phyloP scores from a whole-genome alignment of 2,888 invertebrate genomes.

The Eupithecia pulchellata region DNA sequence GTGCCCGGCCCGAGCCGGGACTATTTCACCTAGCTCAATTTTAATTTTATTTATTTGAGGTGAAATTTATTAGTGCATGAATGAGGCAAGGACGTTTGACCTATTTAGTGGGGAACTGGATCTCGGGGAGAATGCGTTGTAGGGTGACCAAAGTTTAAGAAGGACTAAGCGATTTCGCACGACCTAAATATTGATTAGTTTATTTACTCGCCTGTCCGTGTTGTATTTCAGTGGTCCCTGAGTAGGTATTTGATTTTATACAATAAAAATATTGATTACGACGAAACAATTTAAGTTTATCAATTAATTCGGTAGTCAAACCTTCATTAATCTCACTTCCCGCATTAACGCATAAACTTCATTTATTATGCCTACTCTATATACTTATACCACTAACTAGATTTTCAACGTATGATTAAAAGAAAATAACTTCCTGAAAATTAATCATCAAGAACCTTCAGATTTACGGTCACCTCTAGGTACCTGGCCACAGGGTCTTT shows the following conservation, averaged over 20 bases:
- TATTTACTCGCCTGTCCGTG: background rate
- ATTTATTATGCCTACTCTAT: background rate
- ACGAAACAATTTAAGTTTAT: background rate
- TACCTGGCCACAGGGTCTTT: conserved; percentile 27
- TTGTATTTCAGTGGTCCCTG: background rate
- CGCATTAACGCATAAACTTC: background rate
- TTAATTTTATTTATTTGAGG: conserved; percentile 57
- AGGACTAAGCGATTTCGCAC: background rate
- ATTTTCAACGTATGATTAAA: background rate
- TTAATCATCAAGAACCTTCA: conserved; percentile 39
- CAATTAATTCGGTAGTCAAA: background rate
- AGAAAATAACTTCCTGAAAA: conserved; percentile 38
- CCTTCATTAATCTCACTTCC: background rate
- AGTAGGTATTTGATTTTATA: background rate
- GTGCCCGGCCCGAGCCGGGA: conserved; percentile 64
- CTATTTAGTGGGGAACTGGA: conserved; percentile 58
- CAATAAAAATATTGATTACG: background rate
- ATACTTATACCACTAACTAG: too few relatives aligned
- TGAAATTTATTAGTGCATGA: conserved; percentile 56
- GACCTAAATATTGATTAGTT: background rate
- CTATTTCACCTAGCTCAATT: conserved; percentile 59
- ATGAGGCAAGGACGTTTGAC: conserved; percentile 56
- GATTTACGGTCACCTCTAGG: conserved; percentile 31
- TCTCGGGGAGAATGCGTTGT: conserved; percentile 47
- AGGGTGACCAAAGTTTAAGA: conserved; percentile 50